Evolutionary conservation across 92 coral and sea anemone genomes (phyloP), one percentile per base, ranked within the genome.

Genomic region (Anthopleura xanthogrammica): DNA sequence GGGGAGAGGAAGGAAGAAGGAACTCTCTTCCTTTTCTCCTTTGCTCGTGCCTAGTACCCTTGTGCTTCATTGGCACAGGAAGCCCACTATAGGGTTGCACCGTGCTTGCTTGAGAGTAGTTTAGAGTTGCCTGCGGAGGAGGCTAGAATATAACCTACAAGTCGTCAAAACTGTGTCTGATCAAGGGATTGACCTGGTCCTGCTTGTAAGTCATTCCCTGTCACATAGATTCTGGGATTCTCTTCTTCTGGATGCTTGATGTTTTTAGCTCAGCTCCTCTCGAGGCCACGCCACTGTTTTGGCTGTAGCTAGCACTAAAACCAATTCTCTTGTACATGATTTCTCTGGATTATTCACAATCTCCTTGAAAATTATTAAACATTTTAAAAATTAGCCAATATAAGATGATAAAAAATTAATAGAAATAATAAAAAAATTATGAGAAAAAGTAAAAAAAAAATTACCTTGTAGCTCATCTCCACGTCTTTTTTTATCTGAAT

Each of bases 401-500:
- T 17, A 16, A 60, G 22, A 60, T 29, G n/a, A n/a, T n/a, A n/a
- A n/a, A n/a, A n/a, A 16, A 57, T 57, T 57, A 14, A 58, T 1
- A 6, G 4, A 14, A 58, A 14, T 58, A 19, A 57, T 0, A 58
- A 12, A 19, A 16, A 19, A 12, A 14, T 58, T 58, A 5, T 20
- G 2, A 7, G 0, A 29, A 5, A 62, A 20, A 62, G 24, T n/a
- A 3, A 20, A 62, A 19, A 19, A 19, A 4, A 8, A 1, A 29
- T 62, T 20, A 86, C 97, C 94, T 54, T 93, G 92, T 60, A 86
- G 77, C 39, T 93, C 97, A 50, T 93, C 97, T 72, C 94, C 91
- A 46, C 94, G 86, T 72, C 97, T 86, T 82, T 93, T 93, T 79
- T 85, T 93, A 12, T 87, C 92, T 11, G 91, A 80, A 41, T 84